These are phyloP conservation scores for Xenopus laevis DNA, from an alignment of 2,113 vertebrate species.

Conservation along the genomic window DNA sequence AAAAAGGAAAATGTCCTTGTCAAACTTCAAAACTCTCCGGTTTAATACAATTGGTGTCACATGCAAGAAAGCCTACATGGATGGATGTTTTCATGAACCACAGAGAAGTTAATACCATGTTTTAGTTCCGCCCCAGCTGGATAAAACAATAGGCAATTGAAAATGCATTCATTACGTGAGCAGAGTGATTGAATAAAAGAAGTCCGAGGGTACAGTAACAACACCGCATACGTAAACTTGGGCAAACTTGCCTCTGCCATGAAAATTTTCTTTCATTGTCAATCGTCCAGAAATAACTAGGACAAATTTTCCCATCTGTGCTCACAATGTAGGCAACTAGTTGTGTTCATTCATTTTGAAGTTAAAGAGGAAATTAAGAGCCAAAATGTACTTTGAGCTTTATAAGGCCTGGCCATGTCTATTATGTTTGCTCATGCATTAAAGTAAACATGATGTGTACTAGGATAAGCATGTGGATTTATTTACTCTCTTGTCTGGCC, in stretches of 20 bases:
- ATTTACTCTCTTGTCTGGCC: conserved; percentile 18
- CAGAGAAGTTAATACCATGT: neutral
- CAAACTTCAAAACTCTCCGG: too few relatives aligned
- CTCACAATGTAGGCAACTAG: conserved; percentile 36
- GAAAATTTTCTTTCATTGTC: conserved; percentile 43
- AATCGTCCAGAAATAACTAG: conserved; percentile 43
- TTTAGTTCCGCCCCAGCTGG: conserved; percentile 15
- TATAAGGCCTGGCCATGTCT: neutral
- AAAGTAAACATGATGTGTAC: conserved; percentile 26
- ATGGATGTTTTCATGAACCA: too few relatives aligned
- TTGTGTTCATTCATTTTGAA: conserved; percentile 17
- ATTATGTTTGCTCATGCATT: neutral
- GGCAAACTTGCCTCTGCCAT: conserved; percentile 15
- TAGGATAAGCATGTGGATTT: conserved; percentile 30
- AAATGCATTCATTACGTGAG: neutral
- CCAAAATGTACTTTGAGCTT: conserved; percentile 2
- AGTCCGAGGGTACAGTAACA: neutral
- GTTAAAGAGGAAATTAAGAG: conserved; percentile 27
- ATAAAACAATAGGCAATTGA: conserved; percentile 10
- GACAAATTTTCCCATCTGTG: conserved; percentile 38
- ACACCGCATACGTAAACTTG: conserved; percentile 5
- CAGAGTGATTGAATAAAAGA: neutral
- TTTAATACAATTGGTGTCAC: too few relatives aligned
- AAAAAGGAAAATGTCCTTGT: too few relatives aligned
- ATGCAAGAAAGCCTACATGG: too few relatives aligned